Evolutionary conservation across 1,140 invertebrate species (phyloP).

Genomic region (Oryzaephilus surinamensis): DNA sequence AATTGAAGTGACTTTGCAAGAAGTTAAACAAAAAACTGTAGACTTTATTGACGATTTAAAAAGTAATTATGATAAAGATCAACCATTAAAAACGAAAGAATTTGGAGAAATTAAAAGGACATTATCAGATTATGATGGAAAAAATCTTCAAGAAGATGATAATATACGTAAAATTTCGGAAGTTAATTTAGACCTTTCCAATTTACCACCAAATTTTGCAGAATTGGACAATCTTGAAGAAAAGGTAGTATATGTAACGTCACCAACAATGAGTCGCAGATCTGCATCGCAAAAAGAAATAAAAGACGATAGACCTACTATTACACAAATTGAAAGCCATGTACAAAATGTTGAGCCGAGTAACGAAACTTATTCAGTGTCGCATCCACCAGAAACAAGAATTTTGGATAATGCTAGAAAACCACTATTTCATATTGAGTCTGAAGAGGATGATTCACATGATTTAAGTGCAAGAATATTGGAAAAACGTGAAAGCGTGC

Average conservation of each 20-base stretch:
- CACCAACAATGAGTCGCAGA: constrained; percentile 19
- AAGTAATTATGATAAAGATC: too few relatives aligned
- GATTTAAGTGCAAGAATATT: constrained; percentile 1
- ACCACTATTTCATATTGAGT: constrained; percentile 34
- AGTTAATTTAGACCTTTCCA: too few relatives aligned
- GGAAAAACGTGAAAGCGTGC: constrained; percentile 19
- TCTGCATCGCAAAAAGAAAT: constrained; percentile 19
- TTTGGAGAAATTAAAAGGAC: too few relatives aligned
- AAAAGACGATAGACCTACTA: constrained; percentile 17
- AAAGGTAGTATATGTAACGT: constrained; percentile 26
- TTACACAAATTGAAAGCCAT: constrained; percentile 16
- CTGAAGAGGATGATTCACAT: constrained; percentile 30
- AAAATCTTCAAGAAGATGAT: too few relatives aligned
- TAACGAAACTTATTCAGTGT: constrained; percentile 21
- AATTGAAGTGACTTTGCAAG: not conserved
- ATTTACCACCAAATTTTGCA: too few relatives aligned
- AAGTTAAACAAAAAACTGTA: too few relatives aligned
- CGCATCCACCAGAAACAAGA: constrained; percentile 20
- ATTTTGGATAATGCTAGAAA: constrained; percentile 14
- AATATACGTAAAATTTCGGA: too few relatives aligned
- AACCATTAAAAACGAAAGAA: too few relatives aligned
- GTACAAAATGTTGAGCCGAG: constrained; percentile 8
- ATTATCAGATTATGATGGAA: too few relatives aligned
- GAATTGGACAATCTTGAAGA: too few relatives aligned
- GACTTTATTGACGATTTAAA: too few relatives aligned